Evolutionary conservation across 1,140 invertebrate genomes (phyloP).

Genomic region (Temnothorax curvispinosus): DNA sequence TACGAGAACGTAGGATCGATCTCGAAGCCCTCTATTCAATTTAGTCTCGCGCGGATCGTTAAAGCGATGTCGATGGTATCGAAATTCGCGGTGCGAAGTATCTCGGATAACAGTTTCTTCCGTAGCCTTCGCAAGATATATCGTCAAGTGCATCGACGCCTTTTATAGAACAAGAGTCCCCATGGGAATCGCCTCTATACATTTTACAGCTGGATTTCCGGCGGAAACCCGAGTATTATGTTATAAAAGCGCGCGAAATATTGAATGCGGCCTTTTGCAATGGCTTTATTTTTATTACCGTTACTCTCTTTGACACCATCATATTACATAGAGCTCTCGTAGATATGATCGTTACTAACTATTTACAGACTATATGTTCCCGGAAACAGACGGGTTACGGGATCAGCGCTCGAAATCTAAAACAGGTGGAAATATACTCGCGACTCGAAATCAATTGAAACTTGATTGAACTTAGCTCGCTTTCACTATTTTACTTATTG

Average conservation of each 20-base stretch:
- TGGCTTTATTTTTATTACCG: conserved; percentile 1
- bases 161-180: conserved; percentile 13
- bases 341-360: neutral
- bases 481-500: neutral
- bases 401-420: neutral
- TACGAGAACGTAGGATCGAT: conserved; percentile 51
- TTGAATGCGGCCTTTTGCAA: neutral
- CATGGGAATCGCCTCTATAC: neutral
- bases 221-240: neutral
- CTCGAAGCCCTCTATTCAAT: conserved; percentile 39
- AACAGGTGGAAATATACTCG: neutral
- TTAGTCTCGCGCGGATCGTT: conserved; percentile 50
- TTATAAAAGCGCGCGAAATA: conserved; percentile 4
- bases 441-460: neutral
- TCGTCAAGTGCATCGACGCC: conserved; percentile 12
- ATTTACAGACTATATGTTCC: neutral
- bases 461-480: too few relatives aligned
- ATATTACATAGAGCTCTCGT: neutral
- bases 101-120: conserved; percentile 44
- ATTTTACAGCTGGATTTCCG: conserved; percentile 42
- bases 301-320: neutral
- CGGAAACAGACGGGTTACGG: neutral
- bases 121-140: conserved; percentile 26
- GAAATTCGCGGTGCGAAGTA: conserved; percentile 41
- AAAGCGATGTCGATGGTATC: conserved; percentile 43